phyloP scores from a whole-genome alignment of 1,140 invertebrate genomes.

The Halesus radiatus region DNA sequence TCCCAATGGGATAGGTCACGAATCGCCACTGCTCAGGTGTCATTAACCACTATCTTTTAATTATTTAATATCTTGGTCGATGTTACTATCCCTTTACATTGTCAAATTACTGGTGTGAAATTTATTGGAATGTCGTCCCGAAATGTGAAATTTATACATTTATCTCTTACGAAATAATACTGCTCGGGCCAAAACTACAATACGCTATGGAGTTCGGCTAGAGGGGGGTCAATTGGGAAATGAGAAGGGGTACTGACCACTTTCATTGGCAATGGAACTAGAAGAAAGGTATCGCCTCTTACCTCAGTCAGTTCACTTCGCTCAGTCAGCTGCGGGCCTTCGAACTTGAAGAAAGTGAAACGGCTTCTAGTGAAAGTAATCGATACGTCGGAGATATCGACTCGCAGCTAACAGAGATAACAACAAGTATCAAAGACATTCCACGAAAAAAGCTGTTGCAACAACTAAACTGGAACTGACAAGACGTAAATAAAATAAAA shows the following conservation, averaged over 20 bases:
- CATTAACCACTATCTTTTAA: too few relatives aligned
- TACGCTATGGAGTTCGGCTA: neutral
- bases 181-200: neutral
- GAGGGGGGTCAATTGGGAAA: neutral
- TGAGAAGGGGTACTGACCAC: neutral
- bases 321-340: constrained; percentile 25
- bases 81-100: too few relatives aligned
- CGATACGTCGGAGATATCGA: neutral
- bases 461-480: too few relatives aligned
- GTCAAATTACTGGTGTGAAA: too few relatives aligned
- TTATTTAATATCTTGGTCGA: too few relatives aligned
- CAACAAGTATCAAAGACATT: too few relatives aligned
- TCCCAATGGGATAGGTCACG: too few relatives aligned
- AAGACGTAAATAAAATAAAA: too few relatives aligned
- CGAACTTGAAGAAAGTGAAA: constrained; percentile 31
- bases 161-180: constrained; percentile 18
- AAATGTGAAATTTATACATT: constrained; percentile 18
- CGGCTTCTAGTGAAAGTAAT: constrained; percentile 19
- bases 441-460: too few relatives aligned
- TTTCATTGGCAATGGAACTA: constrained; percentile 33
- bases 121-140: neutral
- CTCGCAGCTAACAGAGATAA: neutral
- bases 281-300: neutral
- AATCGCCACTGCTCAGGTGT: too few relatives aligned
- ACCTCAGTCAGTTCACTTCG: neutral